phyloP scores from a whole-genome alignment of 2,113 vertebrate genomes.

The Grammomys dolichurus region DNA sequence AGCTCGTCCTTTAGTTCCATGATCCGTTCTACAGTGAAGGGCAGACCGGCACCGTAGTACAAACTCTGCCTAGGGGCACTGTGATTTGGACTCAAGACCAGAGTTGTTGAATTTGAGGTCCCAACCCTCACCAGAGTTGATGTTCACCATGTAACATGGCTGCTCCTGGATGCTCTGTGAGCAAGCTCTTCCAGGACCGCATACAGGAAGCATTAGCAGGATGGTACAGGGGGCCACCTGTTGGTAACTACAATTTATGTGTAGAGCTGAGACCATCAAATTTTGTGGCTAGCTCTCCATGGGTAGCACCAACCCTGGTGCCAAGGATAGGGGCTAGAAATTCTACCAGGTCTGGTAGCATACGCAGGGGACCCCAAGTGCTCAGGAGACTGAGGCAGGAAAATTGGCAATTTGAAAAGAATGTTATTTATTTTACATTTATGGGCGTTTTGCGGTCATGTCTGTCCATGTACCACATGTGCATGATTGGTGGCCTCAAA shows the following conservation, averaged over 20 bases:
- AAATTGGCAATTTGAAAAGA: not conserved
- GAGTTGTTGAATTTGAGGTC: slow-evolving; percentile 91
- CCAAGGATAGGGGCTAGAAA: slow-evolving; percentile 77
- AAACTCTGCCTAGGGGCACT: slow-evolving; percentile 86
- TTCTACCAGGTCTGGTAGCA: no score
- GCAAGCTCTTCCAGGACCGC: slow-evolving; percentile 87
- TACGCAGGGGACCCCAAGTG: not conserved
- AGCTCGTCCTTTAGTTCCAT: accelerated
- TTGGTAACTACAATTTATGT: slow-evolving; percentile 90
- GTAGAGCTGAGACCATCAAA: slow-evolving; percentile 90
- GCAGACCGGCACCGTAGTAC: slow-evolving; percentile 89
- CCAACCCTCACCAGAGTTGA: slow-evolving; percentile 87
- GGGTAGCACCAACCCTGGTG: slow-evolving; percentile 91
- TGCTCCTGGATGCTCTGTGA: slow-evolving; percentile 91
- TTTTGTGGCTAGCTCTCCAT: slow-evolving; percentile 87
- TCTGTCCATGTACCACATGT: not conserved
- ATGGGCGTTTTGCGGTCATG: not conserved
- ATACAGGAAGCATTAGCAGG: slow-evolving; percentile 88
- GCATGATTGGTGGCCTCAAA: not conserved
- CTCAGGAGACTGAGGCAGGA: not conserved
- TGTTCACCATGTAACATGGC: slow-evolving; percentile 87
- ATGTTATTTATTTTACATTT: not conserved
- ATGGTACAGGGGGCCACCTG: slow-evolving; percentile 88
- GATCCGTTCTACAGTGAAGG: slow-evolving; percentile 88
- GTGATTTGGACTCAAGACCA: slow-evolving; percentile 87